phyloP scores from a whole-genome alignment of 30 jellyfish, hydroid and myxozoan species.

The Catostylus mosaicus region DNA sequence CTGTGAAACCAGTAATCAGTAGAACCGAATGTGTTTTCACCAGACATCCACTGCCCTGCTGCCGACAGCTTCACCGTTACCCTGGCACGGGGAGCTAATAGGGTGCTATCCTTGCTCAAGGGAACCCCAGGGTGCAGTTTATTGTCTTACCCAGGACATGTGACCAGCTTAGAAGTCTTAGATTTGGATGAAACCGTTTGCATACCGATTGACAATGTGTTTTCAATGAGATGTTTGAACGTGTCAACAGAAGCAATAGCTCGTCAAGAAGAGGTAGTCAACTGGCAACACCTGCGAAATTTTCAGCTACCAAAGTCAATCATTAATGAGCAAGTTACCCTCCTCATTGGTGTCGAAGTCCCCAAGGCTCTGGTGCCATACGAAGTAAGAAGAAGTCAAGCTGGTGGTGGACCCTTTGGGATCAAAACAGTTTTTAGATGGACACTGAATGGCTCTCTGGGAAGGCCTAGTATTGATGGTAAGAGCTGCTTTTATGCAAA shows the following conservation, averaged over 20 bases:
- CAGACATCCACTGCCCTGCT: no score
- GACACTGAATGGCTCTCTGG: constrained; percentile 42
- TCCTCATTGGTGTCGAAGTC: constrained; percentile 36
- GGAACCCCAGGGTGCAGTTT: no score
- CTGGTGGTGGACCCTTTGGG: constrained; percentile 33
- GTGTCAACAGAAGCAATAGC: constrained; percentile 39
- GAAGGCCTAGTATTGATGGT: neutral
- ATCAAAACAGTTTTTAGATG: constrained; percentile 44
- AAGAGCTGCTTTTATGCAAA: neutral
- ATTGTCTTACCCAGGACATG: no score
- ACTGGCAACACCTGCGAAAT: constrained; percentile 26
- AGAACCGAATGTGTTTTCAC: no score
- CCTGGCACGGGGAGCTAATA: no score
- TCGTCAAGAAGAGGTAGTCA: constrained; percentile 44
- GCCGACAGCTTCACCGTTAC: no score
- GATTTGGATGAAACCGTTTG: constrained; percentile 35
- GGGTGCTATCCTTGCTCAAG: no score
- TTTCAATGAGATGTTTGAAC: constrained; percentile 37
- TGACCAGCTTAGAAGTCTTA: constrained; percentile 38
- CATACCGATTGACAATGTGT: constrained; percentile 45
- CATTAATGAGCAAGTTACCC: neutral
- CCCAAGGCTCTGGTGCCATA: constrained; percentile 44
- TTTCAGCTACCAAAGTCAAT: neutral
- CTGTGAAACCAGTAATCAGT: no score
- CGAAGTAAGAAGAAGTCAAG: constrained; percentile 3